A percentile compares a stretch with the other conserved stretches of the same genome.
phyloP scores from a whole-genome alignment of 2,888 invertebrate species.

The Laothoe populi region DNA sequence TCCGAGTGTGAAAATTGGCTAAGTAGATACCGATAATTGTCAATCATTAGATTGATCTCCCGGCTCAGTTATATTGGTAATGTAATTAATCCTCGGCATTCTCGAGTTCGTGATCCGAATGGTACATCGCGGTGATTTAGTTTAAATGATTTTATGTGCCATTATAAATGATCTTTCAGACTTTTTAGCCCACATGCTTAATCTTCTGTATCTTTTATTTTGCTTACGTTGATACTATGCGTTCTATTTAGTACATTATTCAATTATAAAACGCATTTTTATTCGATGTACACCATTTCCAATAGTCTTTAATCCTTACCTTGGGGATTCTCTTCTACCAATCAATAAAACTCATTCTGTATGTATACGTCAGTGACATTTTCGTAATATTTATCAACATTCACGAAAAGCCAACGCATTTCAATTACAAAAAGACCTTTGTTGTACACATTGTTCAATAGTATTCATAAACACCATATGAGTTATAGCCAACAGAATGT shows the following conservation, averaged over 20 bases:
- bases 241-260: not conserved
- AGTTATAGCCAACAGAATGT: slow-evolving; percentile 24
- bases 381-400: slow-evolving; percentile 10
- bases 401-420: slow-evolving; percentile 6
- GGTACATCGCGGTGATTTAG: slow-evolving; percentile 33
- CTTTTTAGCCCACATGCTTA: not conserved
- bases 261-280: not conserved
- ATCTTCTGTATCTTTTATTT: not conserved
- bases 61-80: slow-evolving; percentile 42
- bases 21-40: slow-evolving; percentile 34
- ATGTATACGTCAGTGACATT: not conserved
- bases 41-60: slow-evolving; percentile 46
- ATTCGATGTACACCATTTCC: too few relatives aligned
- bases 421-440: slow-evolving; percentile 13
- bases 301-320: too few relatives aligned
- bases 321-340: too few relatives aligned
- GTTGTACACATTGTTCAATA: slow-evolving; percentile 18
- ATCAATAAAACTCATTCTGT: too few relatives aligned
- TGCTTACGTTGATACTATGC: not conserved
- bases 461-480: slow-evolving; percentile 20
- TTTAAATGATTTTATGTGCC: slow-evolving; percentile 12
- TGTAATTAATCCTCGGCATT: slow-evolving; percentile 42
- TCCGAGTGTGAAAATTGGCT: slow-evolving; percentile 12
- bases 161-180: not conserved
- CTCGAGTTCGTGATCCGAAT: slow-evolving; percentile 40